Percentiles rank a stretch among this genome's conserved stretches.
phyloP scores from a whole-genome alignment of 35 echinoderm and acorn worm genomes.

The Apostichopus californicus region DNA sequence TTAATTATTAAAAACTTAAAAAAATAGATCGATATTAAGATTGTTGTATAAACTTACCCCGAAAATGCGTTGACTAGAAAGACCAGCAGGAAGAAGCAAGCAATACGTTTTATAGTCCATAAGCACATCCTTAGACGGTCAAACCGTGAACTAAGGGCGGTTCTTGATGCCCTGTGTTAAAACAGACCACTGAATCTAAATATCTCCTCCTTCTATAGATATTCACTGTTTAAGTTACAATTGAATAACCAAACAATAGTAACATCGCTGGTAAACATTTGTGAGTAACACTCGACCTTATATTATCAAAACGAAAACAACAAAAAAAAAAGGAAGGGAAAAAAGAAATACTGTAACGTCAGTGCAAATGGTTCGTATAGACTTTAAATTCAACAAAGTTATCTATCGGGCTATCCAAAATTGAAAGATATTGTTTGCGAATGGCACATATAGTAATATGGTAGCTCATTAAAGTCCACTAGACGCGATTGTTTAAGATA shows the following conservation, averaged over 20 bases:
- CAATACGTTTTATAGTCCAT: not conserved
- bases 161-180: not conserved
- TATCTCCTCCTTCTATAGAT: not conserved
- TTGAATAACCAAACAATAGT: slow-evolving; percentile 16
- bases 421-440: slow-evolving; percentile 7
- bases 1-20: too few species aligned
- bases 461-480: slow-evolving; percentile 24
- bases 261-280: not conserved
- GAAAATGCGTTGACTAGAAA: slow-evolving; percentile 37
- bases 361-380: not conserved
- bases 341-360: slow-evolving; percentile 3
- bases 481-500: slow-evolving; percentile 15
- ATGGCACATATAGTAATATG: slow-evolving; percentile 36
- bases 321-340: too few species aligned
- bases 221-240: slow-evolving; percentile 33
- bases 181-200: not conserved
- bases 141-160: slow-evolving; percentile 21
- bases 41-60: not conserved
- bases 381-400: slow-evolving; percentile 14
- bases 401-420: not conserved
- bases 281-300: slow-evolving; percentile 13
- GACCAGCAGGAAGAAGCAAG: not conserved
- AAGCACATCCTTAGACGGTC: slow-evolving; percentile 20
- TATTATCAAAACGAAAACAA: not conserved
- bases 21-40: too few species aligned